These are phyloP conservation scores for Acanthisitta chloris DNA, from an alignment of 2,113 vertebrate genomes.

Conservation along the genomic window DNA sequence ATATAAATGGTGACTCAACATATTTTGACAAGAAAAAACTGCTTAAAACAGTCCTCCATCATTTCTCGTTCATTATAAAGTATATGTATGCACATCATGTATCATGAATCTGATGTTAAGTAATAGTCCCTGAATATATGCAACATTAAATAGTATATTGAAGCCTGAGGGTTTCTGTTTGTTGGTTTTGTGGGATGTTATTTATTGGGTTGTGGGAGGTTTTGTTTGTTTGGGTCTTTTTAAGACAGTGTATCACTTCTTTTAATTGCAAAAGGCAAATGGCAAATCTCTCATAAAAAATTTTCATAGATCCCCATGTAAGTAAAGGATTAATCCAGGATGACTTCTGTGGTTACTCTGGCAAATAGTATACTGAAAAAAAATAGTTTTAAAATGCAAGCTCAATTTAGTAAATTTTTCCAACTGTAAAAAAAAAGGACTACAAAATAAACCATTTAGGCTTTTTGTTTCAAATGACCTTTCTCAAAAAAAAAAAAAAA, in stretches of 20 bases:
- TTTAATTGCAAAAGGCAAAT: neutral
- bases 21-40: neutral
- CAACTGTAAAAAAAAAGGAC: neutral
- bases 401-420: neutral
- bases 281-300: neutral
- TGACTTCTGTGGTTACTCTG: neutral
- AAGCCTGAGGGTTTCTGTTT: neutral
- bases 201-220: neutral
- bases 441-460: neutral
- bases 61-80: neutral
- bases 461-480: constrained; percentile 32
- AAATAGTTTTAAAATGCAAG: neutral
- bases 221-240: neutral
- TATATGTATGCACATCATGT: too few relatives aligned
- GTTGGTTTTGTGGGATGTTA: neutral
- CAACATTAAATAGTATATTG: neutral
- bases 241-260: neutral
- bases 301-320: neutral
- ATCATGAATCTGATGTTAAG: neutral
- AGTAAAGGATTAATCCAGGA: neutral
- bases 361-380: neutral
- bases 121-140: neutral
- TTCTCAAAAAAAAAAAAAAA: neutral
- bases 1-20: neutral
- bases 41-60: neutral